Base-by-base conservation (phyloP, 2,797 vertebrate species). In the Cuniculus paca region DNA sequence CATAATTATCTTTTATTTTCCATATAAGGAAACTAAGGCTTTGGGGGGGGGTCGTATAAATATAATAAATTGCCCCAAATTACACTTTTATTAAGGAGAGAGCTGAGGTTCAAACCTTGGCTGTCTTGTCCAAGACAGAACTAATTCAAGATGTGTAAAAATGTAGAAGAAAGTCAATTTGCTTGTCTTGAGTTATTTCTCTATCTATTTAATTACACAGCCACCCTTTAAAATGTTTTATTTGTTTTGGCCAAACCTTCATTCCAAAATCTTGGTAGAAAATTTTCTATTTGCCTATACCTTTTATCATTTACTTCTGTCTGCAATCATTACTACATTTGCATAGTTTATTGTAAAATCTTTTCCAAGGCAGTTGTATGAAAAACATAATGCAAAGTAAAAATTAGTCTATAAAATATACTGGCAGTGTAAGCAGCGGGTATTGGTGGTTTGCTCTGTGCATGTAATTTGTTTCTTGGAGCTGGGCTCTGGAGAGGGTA, bases 341-440 rank as follows among this genome's bases (percentile, higher is more conserved):
- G 31, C 45, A 89, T 63, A 26, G 63, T 6, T 84, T 70, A 39
- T 45, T 34, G 28, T 81, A 48, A 72, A 63, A 54, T 85, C 42
- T 93, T 68, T 91, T 82, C 48, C 45, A 58, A 78, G 52, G 88
- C 70, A 48, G 45, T 78, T 85, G 42, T 95, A 94, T 90, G 95
- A 60, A 96, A 95, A 90, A 20, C 83, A 70, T 60, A 80, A 84
- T 90, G 84, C 92, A 94, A 96, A 97, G 84, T 72, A 88, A 86
- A 89, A 93, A 88, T 78, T 45, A 65, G 90, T 45, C 68, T 92
- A 5, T 78, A 60, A 91, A 96, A 65, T 31, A 48, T 0, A 36
- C 12, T 4, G 16, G 42, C 63, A 45, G 75, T 42, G 24, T 22
- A 34, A 91, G 84, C 20, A 39, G 85, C 45, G 4, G 50, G 6